Percentiles rank a stretch among this genome's conserved stretches.
phyloP scores from a whole-genome alignment of 2,888 invertebrate species.

The Tribolium freemani region DNA sequence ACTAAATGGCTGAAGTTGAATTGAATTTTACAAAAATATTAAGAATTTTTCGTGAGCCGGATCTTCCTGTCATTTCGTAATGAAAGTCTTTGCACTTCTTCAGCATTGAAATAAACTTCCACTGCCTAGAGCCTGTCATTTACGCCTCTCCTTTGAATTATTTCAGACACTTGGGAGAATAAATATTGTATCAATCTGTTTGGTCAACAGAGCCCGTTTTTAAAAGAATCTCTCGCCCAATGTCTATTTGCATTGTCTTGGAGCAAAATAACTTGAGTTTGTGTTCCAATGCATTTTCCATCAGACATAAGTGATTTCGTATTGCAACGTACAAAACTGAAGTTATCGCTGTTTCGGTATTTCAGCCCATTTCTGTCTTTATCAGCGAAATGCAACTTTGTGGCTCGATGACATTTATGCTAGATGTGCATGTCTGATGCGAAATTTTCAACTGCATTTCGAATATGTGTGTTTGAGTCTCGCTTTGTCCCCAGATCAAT shows the following conservation, averaged over 20 bases:
- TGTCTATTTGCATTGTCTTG: background rate
- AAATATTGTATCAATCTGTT: constrained; percentile 18
- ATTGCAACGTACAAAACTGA: background rate
- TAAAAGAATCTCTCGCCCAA: background rate
- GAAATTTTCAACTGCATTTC: constrained; percentile 13
- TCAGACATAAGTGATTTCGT: background rate
- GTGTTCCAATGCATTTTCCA: background rate
- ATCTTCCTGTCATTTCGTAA: constrained; percentile 37
- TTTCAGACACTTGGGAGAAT: constrained; percentile 10
- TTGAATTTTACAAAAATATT: too few relatives aligned
- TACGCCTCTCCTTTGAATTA: background rate
- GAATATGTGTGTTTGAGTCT: background rate
- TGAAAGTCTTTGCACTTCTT: constrained; percentile 29
- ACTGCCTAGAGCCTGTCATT: constrained; percentile 11
- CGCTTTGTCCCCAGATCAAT: constrained; percentile 45
- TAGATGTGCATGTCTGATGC: constrained; percentile 11
- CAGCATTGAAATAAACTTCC: constrained; percentile 15
- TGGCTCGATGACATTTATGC: constrained; percentile 25
- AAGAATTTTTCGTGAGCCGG: constrained; percentile 10
- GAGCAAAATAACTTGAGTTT: background rate
- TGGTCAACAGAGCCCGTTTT: background rate
- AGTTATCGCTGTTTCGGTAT: constrained; percentile 14
- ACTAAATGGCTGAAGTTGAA: too few relatives aligned
- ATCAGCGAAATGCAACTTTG: constrained; percentile 26
- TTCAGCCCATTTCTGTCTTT: constrained; percentile 18